phyloP scores from a whole-genome alignment of 2,113 vertebrate species.

The Ptyas mucosa region DNA sequence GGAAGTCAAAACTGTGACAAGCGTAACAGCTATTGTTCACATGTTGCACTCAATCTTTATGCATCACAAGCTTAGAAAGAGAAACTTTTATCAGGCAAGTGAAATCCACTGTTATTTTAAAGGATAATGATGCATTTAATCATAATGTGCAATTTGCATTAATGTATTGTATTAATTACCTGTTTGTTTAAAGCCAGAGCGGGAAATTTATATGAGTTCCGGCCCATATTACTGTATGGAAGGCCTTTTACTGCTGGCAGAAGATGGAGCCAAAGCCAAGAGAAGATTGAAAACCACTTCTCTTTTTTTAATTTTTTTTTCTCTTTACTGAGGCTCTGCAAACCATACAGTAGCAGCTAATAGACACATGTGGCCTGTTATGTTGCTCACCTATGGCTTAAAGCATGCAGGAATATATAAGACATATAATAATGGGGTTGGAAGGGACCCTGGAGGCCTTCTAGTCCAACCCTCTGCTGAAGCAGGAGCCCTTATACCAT shows the following conservation, averaged over 20 bases:
- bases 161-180: slow-evolving; percentile 54
- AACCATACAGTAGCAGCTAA: not conserved
- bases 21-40: slow-evolving; percentile 44
- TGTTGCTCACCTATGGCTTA: slow-evolving; percentile 5
- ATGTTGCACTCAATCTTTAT: slow-evolving; percentile 31
- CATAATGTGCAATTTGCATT: slow-evolving; percentile 51
- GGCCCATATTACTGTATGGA: not conserved
- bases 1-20: slow-evolving; percentile 44
- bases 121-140: slow-evolving; percentile 61
- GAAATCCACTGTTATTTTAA: slow-evolving; percentile 60
- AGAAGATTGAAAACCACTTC: not conserved
- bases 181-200: slow-evolving; percentile 9
- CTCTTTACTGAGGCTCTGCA: not conserved
- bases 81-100: slow-evolving; percentile 58
- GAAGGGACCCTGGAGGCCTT: not conserved
- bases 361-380: not conserved
- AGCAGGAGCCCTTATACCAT: not conserved
- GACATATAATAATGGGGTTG: not conserved
- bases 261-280: not conserved
- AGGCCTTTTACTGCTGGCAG: not conserved
- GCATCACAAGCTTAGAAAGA: slow-evolving; percentile 27
- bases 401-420: slow-evolving; percentile 45
- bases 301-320: not conserved
- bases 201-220: not conserved
- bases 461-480: not conserved